phyloP scores from a whole-genome alignment of 2,113 vertebrate genomes.

The Brachyistius frenatus region DNA sequence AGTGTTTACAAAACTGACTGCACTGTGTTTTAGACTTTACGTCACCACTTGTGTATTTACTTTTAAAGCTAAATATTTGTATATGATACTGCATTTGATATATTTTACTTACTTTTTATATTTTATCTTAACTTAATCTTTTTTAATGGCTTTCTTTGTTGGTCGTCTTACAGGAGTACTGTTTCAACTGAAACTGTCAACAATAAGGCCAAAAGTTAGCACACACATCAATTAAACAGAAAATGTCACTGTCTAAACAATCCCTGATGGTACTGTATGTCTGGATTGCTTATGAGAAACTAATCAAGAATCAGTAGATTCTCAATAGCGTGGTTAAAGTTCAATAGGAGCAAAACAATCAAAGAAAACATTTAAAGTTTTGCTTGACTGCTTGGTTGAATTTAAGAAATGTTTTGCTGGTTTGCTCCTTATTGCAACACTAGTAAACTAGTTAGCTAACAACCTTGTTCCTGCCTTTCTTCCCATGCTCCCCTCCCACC shows the following conservation, averaged over 20 bases:
- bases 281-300: slow-evolving; percentile 31
- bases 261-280: slow-evolving; percentile 11
- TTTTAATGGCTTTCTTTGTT: no score
- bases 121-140: background rate
- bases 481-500: slow-evolving; percentile 47
- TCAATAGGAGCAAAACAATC: slow-evolving; percentile 52
- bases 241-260: slow-evolving; percentile 25
- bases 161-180: no score
- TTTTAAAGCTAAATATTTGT: background rate
- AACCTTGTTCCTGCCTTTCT: slow-evolving; percentile 86
- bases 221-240: no score
- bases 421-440: slow-evolving; percentile 67
- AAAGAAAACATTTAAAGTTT: slow-evolving; percentile 26
- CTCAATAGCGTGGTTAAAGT: slow-evolving; percentile 24
- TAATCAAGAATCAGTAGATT: slow-evolving; percentile 55
- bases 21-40: background rate
- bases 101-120: background rate
- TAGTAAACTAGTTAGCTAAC: slow-evolving; percentile 87
- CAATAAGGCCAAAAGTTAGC: no score
- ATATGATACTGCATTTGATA: background rate
- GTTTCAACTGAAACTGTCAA: no score
- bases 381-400: background rate
- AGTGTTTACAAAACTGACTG: background rate
- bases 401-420: slow-evolving; percentile 28
- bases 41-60: background rate